Conservation (phyloP, 2,888 invertebrate genomes). For the Gymnocheta viridis region DNA sequence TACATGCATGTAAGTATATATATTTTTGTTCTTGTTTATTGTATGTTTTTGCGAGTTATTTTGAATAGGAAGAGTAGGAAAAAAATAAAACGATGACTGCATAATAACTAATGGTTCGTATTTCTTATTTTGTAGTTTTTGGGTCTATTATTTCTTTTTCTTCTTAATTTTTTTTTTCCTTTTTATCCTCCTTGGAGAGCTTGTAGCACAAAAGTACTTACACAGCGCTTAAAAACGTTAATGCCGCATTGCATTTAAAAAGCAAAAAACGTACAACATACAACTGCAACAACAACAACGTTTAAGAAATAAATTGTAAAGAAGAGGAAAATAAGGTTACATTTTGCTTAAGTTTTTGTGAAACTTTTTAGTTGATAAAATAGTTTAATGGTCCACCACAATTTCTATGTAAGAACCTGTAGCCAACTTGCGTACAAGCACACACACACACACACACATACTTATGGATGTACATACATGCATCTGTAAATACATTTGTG, state of each 20-base stretch:
- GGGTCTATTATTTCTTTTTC: slow-evolving; percentile 34
- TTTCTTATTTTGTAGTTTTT: slow-evolving; percentile 41
- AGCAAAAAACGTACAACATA: neutral
- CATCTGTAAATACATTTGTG: too few relatives aligned
- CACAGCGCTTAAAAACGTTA: slow-evolving; percentile 49
- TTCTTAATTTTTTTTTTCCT: neutral
- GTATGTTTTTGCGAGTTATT: slow-evolving; percentile 2
- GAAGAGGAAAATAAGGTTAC: slow-evolving; percentile 39
- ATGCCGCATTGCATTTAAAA: slow-evolving; percentile 62
- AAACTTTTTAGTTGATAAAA: slow-evolving; percentile 30
- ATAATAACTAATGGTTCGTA: slow-evolving; percentile 61
- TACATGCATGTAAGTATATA: neutral
- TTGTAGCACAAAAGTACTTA: slow-evolving; percentile 42
- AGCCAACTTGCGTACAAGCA: neutral
- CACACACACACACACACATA: neutral
- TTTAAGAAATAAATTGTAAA: slow-evolving; percentile 1
- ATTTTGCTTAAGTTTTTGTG: slow-evolving; percentile 6
- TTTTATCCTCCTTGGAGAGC: slow-evolving; percentile 39
- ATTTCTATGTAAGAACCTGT: slow-evolving; percentile 1
- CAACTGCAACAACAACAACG: slow-evolving; percentile 13
- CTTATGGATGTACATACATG: too few relatives aligned
- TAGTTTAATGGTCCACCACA: slow-evolving; percentile 46
- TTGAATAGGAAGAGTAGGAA: neutral
- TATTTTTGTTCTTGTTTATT: neutral
- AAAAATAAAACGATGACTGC: slow-evolving; percentile 26